Evolutionary conservation across 2,797 vertebrate species (phyloP), one percentile per base, ranked within the genome.

Genomic region (Anguilla anguilla): DNA sequence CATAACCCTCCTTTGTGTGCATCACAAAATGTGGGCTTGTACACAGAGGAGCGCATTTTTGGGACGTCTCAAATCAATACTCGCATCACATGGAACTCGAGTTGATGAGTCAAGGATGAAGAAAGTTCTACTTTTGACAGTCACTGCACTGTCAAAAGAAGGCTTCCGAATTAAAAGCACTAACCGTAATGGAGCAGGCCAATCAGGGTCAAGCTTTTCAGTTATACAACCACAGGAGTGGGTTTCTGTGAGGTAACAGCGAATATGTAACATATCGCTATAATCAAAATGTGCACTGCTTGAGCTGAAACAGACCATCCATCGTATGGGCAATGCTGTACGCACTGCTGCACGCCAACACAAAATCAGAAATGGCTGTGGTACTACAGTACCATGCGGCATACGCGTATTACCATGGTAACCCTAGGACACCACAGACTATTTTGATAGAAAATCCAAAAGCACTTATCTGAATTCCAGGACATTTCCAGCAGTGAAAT

Each of bases 361-460:
- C 88, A 83, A 83, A 25, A 81, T 35, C 86, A 69, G 84, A 84
- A 59, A 83, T 84, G 84, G 59, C 85, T 85, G 87, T 89, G 67
- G 86, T 22, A 83, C 59, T 2, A 85, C 85, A 81, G 89, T 88
- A 91, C 61, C 90, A 91, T 85, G 88, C 84, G 89, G 90, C 90
- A 83, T 88, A 46, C 91, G 82, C 87, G 53, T 83, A 92, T 94
- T 91, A 88, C 92, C 92, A 94, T 93, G 90, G 93, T 94, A 94
- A 94, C 91, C 88, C 90, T 64, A 89, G 77, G 87, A 85, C 87
- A 87, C 67, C 91, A 89, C 90, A 87, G 89, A 92, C 91, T 89
- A 90, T 89, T 77, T 69, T 89, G 86, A 89, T 84, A 87, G 88
- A 89, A 84, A 28, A 86, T 79, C 89, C 59, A 77, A 79, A 31